phyloP scores from a whole-genome alignment of 2,797 vertebrate genomes.

The Tachyglossus aculeatus region DNA sequence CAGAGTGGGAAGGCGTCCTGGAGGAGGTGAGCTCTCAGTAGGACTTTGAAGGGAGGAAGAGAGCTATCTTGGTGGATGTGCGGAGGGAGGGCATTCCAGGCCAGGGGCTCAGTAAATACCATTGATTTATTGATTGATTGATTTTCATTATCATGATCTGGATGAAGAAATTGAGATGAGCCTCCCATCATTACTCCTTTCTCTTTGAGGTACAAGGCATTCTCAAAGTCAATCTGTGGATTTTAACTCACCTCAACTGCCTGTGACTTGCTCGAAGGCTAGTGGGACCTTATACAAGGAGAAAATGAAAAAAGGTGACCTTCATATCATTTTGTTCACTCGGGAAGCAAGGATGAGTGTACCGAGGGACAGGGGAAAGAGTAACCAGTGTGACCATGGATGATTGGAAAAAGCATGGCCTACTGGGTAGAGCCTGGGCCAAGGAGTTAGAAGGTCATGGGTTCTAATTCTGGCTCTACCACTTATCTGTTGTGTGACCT shows the following conservation, averaged over 20 bases:
- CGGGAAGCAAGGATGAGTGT: background rate
- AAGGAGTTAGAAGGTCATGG: background rate
- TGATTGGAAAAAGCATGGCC: too few species aligned
- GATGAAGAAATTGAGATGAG: background rate
- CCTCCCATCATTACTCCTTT: background rate
- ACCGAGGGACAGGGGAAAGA: background rate
- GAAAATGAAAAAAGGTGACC: background rate
- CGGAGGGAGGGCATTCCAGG: too few species aligned
- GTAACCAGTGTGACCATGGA: too few species aligned
- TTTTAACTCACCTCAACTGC: background rate
- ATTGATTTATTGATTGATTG: too few species aligned
- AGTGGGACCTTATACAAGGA: background rate
- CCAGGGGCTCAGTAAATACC: too few species aligned
- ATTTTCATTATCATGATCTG: too few species aligned
- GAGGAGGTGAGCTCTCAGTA: too few species aligned
- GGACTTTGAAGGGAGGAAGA: too few species aligned
- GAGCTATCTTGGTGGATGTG: too few species aligned
- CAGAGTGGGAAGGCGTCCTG: too few species aligned
- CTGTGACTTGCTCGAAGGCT: background rate
- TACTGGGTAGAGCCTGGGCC: background rate
- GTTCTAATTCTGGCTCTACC: background rate
- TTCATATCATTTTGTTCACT: background rate
- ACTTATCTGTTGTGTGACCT: background rate
- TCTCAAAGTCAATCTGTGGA: background rate
- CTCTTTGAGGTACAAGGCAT: background rate